Evolutionary conservation across 2,888 invertebrate genomes (phyloP).

Genomic region (Cephus pygmeus): DNA sequence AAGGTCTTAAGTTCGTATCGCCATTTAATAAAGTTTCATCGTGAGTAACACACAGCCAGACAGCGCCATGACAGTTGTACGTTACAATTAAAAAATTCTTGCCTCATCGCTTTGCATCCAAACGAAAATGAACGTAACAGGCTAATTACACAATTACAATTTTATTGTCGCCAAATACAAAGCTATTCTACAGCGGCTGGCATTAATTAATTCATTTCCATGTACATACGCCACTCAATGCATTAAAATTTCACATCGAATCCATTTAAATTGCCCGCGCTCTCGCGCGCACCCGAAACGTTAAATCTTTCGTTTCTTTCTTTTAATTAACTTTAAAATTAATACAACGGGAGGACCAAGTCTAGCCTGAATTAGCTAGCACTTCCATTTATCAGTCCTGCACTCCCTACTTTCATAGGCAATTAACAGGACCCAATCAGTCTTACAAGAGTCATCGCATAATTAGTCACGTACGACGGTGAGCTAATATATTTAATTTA

Average conservation of each 20-base stretch:
- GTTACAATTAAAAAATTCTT: constrained; percentile 4
- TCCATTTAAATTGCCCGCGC: no score
- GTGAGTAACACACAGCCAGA: background rate
- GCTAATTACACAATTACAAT: constrained; percentile 17
- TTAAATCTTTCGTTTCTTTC: background rate
- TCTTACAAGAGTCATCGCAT: constrained; percentile 26
- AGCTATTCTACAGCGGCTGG: constrained; percentile 24
- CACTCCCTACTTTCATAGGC: constrained; percentile 27
- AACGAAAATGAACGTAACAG: background rate
- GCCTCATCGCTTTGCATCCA: constrained; percentile 1
- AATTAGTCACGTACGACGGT: constrained; percentile 8
- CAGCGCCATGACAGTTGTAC: background rate
- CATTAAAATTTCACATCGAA: no score
- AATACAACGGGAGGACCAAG: background rate
- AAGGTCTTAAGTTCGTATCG: background rate
- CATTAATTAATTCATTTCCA: background rate
- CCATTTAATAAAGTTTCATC: background rate
- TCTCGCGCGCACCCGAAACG: no score
- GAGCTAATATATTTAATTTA: constrained; percentile 15
- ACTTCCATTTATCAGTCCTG: constrained; percentile 14
- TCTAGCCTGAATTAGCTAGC: background rate
- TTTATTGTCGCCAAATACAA: constrained; percentile 27
- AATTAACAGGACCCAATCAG: constrained; percentile 33
- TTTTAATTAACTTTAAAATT: background rate
- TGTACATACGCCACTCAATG: background rate